Base-by-base conservation (phyloP, 2,113 vertebrate species). In the Pionites leucogaster region DNA sequence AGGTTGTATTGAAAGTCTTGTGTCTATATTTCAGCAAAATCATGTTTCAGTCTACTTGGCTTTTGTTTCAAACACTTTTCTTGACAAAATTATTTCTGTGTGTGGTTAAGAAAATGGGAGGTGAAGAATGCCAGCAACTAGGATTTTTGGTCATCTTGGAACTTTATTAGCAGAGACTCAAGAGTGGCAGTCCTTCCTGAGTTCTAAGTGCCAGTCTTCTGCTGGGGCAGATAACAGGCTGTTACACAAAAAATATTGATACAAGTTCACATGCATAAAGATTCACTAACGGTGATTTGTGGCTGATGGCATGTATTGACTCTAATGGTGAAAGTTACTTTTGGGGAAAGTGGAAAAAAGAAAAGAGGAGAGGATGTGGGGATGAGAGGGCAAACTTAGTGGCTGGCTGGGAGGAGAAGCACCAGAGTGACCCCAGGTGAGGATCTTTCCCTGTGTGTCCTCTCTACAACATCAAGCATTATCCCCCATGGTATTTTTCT, bases 351-450 rank as follows among this genome's bases (percentile, higher is more conserved):
- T 25, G 23, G 20, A 18, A 50, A 44, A 49, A 62, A 68, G 7
- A 41, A 13, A 37, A 71, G 29, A 35, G 5, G 9, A 68, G 69
- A 70, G n/a, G 27, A 77, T 57, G 39, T 31, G 35, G 28, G 17
- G 65, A 39, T 0, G 1, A n/a, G 50, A 55, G 25, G 8, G 13
- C 19, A 24, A 84, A n/a, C 9, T 50, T 25, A 3, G 20, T 3
- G 37, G 11, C 35, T 29, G 46, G 17, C 7, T 57, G 57, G 57
- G 50, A 93, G 50, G 29, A 83, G 31, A 27, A 55, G 44, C 1
- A 1, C 7, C 0, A 1, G 1, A 3, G 7, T 17, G 1, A 50
- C 2, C 4, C 25, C 25, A 28, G 1, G 0, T 1, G 0, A 64
- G 47, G 33, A 8, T 62, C 65, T 25, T 60, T 62, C 42, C 23